A percentile compares a stretch with the other conserved stretches of the same genome.
These are phyloP conservation scores for Cnemophilus loriae DNA, from an alignment of 2,113 vertebrate species.

Conservation along the genomic window DNA sequence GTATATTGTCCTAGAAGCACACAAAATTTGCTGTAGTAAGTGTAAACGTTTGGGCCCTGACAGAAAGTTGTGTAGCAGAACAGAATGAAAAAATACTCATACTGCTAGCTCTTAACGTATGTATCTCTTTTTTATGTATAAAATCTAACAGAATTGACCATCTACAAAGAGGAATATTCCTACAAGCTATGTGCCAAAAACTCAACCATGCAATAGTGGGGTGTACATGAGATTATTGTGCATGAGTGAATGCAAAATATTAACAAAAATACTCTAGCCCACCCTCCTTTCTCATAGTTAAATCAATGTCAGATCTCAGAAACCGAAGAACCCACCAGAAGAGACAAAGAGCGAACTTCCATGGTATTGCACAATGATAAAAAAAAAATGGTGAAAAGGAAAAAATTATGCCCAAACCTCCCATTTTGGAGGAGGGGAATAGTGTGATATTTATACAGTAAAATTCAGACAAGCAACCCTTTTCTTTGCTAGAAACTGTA, in stretches of 20 bases:
- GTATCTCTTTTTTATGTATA: background rate
- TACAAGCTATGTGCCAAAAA: background rate
- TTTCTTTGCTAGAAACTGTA: background rate
- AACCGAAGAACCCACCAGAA: background rate
- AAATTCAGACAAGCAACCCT: background rate
- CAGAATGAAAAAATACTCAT: background rate
- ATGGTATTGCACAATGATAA: background rate
- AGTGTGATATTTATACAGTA: background rate
- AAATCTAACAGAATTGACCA: background rate
- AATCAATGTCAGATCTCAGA: background rate
- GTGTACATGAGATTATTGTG: background rate
- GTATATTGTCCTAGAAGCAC: background rate
- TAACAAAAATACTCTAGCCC: background rate
- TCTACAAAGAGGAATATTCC: background rate
- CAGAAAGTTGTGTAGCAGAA: background rate
- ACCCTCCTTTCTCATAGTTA: background rate
- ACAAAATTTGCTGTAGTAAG: background rate
- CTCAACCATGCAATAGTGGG: background rate
- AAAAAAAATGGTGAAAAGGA: background rate
- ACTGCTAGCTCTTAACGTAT: background rate
- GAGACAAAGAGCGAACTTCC: fast-evolving
- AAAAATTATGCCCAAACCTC: background rate
- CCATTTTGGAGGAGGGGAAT: background rate
- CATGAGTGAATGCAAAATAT: background rate
- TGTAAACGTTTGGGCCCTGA: background rate